A percentile compares a stretch with the other conserved stretches of the same genome.
Evolutionary conservation across 2,797 vertebrate species (phyloP).

Genomic region (Pangasius larnaudii): DNA sequence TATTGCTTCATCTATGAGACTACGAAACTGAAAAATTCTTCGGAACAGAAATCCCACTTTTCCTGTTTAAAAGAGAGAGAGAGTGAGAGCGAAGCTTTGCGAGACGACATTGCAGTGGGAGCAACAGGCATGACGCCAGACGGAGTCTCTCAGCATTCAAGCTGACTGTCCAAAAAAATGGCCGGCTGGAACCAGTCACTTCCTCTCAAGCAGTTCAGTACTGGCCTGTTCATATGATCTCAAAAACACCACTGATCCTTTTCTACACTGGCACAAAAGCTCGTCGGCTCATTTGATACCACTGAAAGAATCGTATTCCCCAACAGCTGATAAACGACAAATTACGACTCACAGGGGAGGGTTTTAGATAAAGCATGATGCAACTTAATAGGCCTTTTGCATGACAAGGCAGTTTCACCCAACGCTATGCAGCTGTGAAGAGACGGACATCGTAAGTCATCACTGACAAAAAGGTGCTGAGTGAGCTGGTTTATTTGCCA

Average conservation of each 20-base stretch:
- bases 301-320: not conserved
- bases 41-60: constrained; percentile 42
- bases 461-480: constrained; percentile 3
- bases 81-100: constrained; percentile 17
- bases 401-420: constrained; percentile 16
- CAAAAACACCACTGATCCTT: constrained; percentile 58
- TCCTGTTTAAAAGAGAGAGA: constrained; percentile 14
- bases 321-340: not conserved
- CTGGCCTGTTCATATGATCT: constrained; percentile 56
- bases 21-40: constrained; percentile 25
- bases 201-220: constrained; percentile 55
- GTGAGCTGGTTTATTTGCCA: not conserved
- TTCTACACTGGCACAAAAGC: constrained; percentile 27
- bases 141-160: constrained; percentile 54
- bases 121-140: constrained; percentile 48
- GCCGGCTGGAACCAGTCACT: constrained; percentile 38
- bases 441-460: constrained; percentile 25
- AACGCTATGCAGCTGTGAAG: constrained; percentile 16
- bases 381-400: not conserved
- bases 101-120: constrained; percentile 43
- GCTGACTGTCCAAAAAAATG: constrained; percentile 42
- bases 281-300: not conserved
- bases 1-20: constrained; percentile 19
- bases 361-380: not conserved
- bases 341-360: not conserved